Evolutionary conservation across 1,140 invertebrate species (phyloP).

Genomic region (Anastrepha ludens): DNA sequence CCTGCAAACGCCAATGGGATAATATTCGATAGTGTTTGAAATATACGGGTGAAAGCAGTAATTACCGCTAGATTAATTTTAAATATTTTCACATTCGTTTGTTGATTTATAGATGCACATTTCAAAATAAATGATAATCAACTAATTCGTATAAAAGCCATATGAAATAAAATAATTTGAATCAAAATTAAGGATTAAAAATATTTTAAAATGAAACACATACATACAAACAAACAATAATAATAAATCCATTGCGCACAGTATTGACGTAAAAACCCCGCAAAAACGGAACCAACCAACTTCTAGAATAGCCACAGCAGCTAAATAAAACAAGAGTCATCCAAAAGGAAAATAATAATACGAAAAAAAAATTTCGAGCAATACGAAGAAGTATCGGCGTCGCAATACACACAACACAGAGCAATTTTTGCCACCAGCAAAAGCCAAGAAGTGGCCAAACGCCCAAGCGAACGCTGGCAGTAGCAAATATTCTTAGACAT

Average conservation of each 20-base stretch:
- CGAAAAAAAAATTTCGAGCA: neutral
- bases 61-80: no score
- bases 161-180: neutral
- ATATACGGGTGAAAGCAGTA: no score
- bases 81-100: no score
- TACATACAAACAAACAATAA: neutral
- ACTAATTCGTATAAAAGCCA: neutral
- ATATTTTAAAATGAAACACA: slow-evolving; percentile 4
- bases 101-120: neutral
- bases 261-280: slow-evolving; percentile 37
- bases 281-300: slow-evolving; percentile 21
- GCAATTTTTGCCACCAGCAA: slow-evolving; percentile 19
- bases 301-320: slow-evolving; percentile 32
- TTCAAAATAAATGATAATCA: neutral
- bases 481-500: slow-evolving; percentile 29
- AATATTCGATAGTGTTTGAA: no score
- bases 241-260: neutral
- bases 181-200: neutral
- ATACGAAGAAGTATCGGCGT: neutral
- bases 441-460: slow-evolving; percentile 24
- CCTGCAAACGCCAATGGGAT: neutral
- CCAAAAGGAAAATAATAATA: neutral
- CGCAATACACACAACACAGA: neutral
- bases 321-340: neutral
- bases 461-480: neutral